Conservation (phyloP, 2,797 vertebrate species). For the Microcaecilia unicolor region DNA sequence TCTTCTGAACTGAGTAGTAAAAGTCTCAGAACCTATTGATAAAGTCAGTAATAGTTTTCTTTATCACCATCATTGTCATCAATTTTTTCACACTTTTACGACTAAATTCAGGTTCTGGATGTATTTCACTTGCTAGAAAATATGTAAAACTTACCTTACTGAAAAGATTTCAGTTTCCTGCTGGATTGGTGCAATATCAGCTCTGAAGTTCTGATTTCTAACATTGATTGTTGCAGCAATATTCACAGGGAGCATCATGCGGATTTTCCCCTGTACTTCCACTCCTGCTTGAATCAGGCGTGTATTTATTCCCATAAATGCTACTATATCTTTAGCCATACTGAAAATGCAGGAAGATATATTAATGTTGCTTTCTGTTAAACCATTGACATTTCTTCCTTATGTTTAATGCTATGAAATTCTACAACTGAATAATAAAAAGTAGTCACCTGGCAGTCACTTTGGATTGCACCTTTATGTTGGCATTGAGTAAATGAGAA, state of each 20-base stretch:
- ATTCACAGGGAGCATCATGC: conserved; percentile 42
- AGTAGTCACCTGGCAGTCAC: conserved; percentile 54
- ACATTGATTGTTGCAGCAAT: conserved; percentile 40
- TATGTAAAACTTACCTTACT: conserved; percentile 39
- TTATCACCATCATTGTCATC: too few relatives aligned
- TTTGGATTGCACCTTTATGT: conserved; percentile 52
- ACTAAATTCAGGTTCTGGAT: too few relatives aligned
- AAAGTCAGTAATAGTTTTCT: too few relatives aligned
- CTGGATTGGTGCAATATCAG: conserved; percentile 51
- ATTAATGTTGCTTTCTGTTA: neutral
- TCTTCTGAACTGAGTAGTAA: too few relatives aligned
- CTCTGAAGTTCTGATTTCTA: conserved; percentile 55
- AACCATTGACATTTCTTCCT: too few relatives aligned
- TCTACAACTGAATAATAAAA: neutral
- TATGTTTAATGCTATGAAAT: too few relatives aligned
- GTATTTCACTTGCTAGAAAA: neutral
- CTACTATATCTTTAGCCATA: conserved; percentile 52
- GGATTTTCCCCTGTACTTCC: conserved; percentile 41
- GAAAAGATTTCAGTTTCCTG: conserved; percentile 48
- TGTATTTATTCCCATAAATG: conserved; percentile 63
- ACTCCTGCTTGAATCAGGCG: conserved; percentile 54
- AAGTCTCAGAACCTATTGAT: too few relatives aligned
- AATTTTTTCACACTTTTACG: neutral
- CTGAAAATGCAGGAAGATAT: conserved; percentile 30
- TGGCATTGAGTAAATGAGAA: conserved; percentile 46